Evolutionary conservation across 2,113 vertebrate genomes (phyloP).

Genomic region (Microtus richardsoni): DNA sequence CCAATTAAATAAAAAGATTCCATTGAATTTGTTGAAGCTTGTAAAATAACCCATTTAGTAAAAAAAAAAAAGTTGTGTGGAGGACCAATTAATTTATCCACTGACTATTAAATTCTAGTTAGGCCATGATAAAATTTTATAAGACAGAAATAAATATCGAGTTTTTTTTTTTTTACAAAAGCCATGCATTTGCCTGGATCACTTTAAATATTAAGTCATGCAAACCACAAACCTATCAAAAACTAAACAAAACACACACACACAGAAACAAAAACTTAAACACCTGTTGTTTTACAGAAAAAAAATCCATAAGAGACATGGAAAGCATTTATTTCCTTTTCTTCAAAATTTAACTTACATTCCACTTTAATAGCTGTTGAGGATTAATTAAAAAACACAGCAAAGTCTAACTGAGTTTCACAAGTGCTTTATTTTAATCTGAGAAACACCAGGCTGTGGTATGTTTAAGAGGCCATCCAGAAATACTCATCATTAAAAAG

Average conservation of each 20-base stretch:
- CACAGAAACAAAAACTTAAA: not conserved
- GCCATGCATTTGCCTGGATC: slow-evolving; percentile 91
- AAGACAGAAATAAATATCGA: slow-evolving; percentile 82
- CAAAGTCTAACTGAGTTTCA: slow-evolving; percentile 62
- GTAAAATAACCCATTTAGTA: slow-evolving; percentile 76
- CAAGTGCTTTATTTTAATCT: slow-evolving; percentile 69
- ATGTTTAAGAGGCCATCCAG: slow-evolving; percentile 49
- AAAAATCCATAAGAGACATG: slow-evolving; percentile 76
- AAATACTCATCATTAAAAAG: slow-evolving; percentile 64
- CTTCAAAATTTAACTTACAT: slow-evolving; percentile 78
- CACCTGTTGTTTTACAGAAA: slow-evolving; percentile 83
- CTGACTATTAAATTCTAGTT: slow-evolving; percentile 76
- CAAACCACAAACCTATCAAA: slow-evolving; percentile 87
- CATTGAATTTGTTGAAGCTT: slow-evolving; percentile 77
- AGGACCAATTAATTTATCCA: slow-evolving; percentile 79
- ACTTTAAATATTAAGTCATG: slow-evolving; percentile 90
- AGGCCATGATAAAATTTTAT: slow-evolving; percentile 81
- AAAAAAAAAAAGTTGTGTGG: slow-evolving; percentile 65
- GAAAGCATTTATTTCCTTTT: slow-evolving; percentile 74
- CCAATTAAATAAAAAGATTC: slow-evolving; percentile 69
- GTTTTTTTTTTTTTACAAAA: slow-evolving; percentile 77
- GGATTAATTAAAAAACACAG: slow-evolving; percentile 78
- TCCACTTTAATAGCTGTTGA: slow-evolving; percentile 78
- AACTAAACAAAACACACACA: not conserved
- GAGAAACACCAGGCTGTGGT: slow-evolving; percentile 69